phyloP scores from a whole-genome alignment of 2,888 invertebrate species.

The Cheilosia grossa region DNA sequence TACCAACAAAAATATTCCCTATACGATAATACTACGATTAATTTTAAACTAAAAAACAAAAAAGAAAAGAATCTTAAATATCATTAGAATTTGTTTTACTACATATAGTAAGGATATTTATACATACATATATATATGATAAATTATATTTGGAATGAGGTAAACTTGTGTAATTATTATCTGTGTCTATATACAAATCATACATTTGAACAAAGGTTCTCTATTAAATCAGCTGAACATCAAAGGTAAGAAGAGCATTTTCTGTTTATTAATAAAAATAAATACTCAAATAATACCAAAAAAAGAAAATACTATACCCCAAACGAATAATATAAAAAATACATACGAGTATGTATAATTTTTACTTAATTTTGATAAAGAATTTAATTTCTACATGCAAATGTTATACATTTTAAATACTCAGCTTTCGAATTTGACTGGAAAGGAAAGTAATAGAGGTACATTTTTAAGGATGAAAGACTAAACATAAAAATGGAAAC shows the following conservation, averaged over 20 bases:
- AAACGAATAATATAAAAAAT: neutral
- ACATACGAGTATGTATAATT: neutral
- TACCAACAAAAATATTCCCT: conserved; percentile 24
- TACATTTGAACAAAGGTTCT: conserved; percentile 43
- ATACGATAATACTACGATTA: conserved; percentile 46
- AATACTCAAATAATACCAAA: neutral
- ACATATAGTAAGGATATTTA: conserved; percentile 62
- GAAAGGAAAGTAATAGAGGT: conserved; percentile 6
- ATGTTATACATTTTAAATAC: conserved; percentile 3
- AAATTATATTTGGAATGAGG: conserved; percentile 65
- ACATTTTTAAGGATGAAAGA: conserved; percentile 44
- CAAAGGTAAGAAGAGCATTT: conserved; percentile 11
- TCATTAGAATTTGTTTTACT: conserved; percentile 66
- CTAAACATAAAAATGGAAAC: conserved; percentile 52
- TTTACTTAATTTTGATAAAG: neutral
- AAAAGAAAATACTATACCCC: neutral
- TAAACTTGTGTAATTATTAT: conserved; percentile 65
- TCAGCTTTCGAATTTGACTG: conserved; percentile 6
- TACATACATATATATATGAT: conserved; percentile 39
- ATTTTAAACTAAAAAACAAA: conserved; percentile 23
- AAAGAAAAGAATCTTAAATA: conserved; percentile 27
- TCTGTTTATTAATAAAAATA: conserved; percentile 3
- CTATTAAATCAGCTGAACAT: conserved; percentile 27
- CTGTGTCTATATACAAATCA: conserved; percentile 72
- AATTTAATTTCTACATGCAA: neutral